These are phyloP conservation scores for Anarsia innoxiella DNA, from an alignment of 2,888 invertebrate species.

Conservation along the genomic window DNA sequence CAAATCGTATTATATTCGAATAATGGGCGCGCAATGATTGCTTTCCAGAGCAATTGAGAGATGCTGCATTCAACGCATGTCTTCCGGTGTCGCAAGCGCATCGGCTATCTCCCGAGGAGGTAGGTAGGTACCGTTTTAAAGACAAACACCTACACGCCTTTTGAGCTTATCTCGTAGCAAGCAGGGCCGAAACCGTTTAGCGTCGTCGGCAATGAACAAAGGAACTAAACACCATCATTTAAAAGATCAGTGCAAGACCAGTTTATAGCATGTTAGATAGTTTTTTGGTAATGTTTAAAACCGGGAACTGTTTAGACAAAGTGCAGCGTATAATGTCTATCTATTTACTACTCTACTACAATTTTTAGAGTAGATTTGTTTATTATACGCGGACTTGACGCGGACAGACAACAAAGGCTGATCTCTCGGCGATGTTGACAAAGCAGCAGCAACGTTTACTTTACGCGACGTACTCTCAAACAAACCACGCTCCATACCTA, in stretches of 20 bases:
- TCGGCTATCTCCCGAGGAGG: constrained; percentile 6
- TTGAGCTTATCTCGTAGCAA: constrained; percentile 10
- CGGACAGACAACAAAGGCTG: constrained; percentile 4
- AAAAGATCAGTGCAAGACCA: too few species aligned
- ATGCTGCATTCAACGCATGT: constrained; percentile 3
- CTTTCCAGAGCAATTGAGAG: constrained; percentile 12
- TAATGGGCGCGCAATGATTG: constrained; percentile 8
- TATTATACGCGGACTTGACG: too few species aligned
- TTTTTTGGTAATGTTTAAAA: too few species aligned
- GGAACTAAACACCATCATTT: too few species aligned
- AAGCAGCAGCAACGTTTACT: neutral
- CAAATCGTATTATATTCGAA: too few species aligned
- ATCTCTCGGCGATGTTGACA: constrained; percentile 7
- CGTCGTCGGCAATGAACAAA: constrained; percentile 3
- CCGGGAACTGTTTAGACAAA: too few species aligned
- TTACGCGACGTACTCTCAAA: too few species aligned
- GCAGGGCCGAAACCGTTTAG: constrained; percentile 10
- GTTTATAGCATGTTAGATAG: too few species aligned
- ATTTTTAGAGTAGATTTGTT: too few species aligned
- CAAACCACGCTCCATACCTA: too few species aligned
- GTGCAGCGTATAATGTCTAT: too few species aligned
- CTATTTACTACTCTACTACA: too few species aligned
- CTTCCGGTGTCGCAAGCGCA: constrained; percentile 13
- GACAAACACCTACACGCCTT: constrained; percentile 14
- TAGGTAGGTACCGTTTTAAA: constrained; percentile 11